phyloP scores from a whole-genome alignment of 2,113 vertebrate species.

The Salvelinus namaycush region DNA sequence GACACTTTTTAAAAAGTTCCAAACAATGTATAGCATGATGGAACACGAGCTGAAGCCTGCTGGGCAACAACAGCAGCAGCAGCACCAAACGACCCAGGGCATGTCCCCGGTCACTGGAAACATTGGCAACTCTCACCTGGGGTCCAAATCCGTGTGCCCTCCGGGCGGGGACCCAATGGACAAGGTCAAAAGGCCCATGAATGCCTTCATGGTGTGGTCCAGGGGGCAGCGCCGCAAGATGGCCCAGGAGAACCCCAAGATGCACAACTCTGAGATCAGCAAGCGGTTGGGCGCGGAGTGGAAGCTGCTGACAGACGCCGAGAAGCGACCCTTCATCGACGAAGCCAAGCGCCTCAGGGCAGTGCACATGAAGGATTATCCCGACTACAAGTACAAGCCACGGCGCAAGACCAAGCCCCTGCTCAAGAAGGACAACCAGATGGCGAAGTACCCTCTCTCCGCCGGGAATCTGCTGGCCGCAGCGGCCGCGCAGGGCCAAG shows the following conservation, averaged over 20 bases:
- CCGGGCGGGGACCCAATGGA: conserved; percentile 74
- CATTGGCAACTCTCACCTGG: conserved; percentile 53
- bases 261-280: conserved; percentile 90
- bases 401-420: conserved; percentile 81
- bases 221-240: conserved; percentile 84
- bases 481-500: conserved; percentile 62
- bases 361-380: conserved; percentile 84
- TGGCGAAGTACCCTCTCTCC: conserved; percentile 68
- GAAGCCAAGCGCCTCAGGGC: conserved; percentile 85
- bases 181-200: conserved; percentile 90
- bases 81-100: conserved; percentile 55
- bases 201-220: conserved; percentile 99
- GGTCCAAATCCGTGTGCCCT: conserved; percentile 64
- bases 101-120: conserved; percentile 68
- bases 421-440: conserved; percentile 68
- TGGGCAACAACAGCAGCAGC: conserved; percentile 63
- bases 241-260: conserved; percentile 87
- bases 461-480: conserved; percentile 63
- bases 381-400: conserved; percentile 88
- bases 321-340: conserved; percentile 88
- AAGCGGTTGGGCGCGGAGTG: conserved; percentile 86
- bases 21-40: conserved; percentile 80
- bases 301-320: conserved; percentile 82
- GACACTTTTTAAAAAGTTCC: not conserved
- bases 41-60: conserved; percentile 78